These are phyloP conservation scores for Schrankia costaestrigalis DNA, from an alignment of 2,888 invertebrate species.

Conservation along the genomic window DNA sequence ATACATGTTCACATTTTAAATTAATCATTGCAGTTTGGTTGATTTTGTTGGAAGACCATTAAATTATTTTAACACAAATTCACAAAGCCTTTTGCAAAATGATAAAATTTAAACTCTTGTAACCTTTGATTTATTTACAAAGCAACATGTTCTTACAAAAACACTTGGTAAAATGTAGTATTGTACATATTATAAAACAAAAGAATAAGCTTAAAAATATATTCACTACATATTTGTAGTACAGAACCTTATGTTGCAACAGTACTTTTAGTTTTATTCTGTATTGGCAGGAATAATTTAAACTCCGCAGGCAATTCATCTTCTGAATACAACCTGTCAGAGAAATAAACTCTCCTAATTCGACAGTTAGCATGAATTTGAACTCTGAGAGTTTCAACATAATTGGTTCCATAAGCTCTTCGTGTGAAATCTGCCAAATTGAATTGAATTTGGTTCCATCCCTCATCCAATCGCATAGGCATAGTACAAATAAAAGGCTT, in stretches of 20 bases:
- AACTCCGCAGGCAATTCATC: conserved; percentile 97
- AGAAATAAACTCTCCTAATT: conserved; percentile 93
- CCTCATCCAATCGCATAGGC: conserved; percentile 96
- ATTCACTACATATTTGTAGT: conserved; percentile 39
- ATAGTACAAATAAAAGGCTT: conserved; percentile 99
- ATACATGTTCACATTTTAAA: too few species aligned
- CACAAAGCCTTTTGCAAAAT: conserved; percentile 2
- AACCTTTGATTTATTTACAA: conserved; percentile 11
- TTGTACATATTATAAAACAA: conserved; percentile 42
- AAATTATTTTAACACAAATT: background rate
- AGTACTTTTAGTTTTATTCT: conserved; percentile 84
- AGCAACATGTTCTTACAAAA: conserved; percentile 26
- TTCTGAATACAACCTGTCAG: conserved; percentile 95
- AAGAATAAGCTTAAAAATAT: conserved; percentile 60
- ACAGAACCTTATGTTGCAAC: conserved; percentile 63
- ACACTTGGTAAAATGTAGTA: conserved; percentile 37
- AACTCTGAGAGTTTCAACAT: conserved; percentile 93
- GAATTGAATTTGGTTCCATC: conserved; percentile 98
- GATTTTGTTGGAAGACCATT: too few species aligned
- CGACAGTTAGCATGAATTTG: conserved; percentile 98
- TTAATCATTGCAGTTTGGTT: too few species aligned
- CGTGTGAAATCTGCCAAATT: conserved; percentile 96
- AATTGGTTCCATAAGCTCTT: conserved; percentile 97
- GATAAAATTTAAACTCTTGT: conserved; percentile 2
- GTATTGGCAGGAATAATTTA: conserved; percentile 96